Evolutionary conservation across 2,888 invertebrate species (phyloP).

Genomic region (Harpalus rufipes): DNA sequence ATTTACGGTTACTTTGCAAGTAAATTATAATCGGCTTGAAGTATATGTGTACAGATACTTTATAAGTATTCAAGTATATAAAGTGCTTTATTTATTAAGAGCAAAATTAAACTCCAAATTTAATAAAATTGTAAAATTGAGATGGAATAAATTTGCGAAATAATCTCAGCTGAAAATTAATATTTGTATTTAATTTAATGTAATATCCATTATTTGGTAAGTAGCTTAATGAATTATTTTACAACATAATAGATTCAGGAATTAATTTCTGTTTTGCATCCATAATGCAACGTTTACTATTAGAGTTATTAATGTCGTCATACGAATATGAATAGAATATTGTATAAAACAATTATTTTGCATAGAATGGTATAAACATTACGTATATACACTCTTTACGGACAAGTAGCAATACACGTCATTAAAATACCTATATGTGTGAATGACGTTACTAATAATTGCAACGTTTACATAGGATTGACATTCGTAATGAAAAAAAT

Average conservation of each 20-base stretch:
- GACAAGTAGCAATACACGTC: too few relatives aligned
- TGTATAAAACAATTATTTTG: too few relatives aligned
- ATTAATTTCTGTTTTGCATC: slow-evolving; percentile 3
- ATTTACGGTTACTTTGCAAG: slow-evolving; percentile 30
- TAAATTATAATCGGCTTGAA: slow-evolving; percentile 38
- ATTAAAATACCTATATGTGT: too few relatives aligned
- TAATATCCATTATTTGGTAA: background rate
- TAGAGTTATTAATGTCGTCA: background rate
- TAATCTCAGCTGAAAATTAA: slow-evolving; percentile 7
- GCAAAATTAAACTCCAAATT: slow-evolving; percentile 22
- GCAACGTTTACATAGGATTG: too few relatives aligned
- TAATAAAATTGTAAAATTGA: slow-evolving; percentile 4
- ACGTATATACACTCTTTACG: too few relatives aligned
- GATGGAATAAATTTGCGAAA: background rate
- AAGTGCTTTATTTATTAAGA: slow-evolving; percentile 34
- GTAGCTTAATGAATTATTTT: slow-evolving; percentile 30
- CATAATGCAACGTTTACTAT: background rate
- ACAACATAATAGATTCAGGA: slow-evolving; percentile 13
- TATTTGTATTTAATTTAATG: slow-evolving; percentile 25
- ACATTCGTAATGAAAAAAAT: too few relatives aligned
- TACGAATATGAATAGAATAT: too few relatives aligned
- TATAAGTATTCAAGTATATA: slow-evolving; percentile 13
- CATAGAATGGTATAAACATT: too few relatives aligned
- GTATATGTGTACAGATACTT: slow-evolving; percentile 15
- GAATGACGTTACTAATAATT: too few relatives aligned